A percentile compares a stretch with the other conserved stretches of the same genome.
phyloP scores from a whole-genome alignment of 23 tunicate species.

The Botrylloides violaceus region DNA sequence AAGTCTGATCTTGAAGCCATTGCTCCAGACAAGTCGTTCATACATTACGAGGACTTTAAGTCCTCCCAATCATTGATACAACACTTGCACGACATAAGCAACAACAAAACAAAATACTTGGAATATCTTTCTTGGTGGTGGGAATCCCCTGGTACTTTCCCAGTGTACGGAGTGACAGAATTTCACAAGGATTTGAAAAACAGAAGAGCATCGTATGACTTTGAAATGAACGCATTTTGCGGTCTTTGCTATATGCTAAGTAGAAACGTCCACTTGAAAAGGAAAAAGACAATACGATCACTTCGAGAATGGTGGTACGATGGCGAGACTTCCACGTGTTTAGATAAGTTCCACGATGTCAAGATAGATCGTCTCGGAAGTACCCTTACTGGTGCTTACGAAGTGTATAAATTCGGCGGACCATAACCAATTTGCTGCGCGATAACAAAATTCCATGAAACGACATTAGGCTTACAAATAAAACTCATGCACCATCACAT shows the following conservation, averaged over 20 bases:
- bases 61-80: background rate
- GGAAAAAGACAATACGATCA: conserved; percentile 22
- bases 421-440: no score
- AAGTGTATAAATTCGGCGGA: no score
- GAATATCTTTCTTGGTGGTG: conserved; percentile 33
- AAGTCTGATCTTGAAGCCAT: conserved; percentile 18
- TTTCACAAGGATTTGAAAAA: background rate
- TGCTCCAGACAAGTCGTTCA: conserved; percentile 30
- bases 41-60: conserved; percentile 23
- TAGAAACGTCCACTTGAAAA: background rate
- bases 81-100: background rate
- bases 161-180: conserved; percentile 24
- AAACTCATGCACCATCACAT: no score
- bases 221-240: conserved; percentile 31
- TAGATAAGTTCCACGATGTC: background rate
- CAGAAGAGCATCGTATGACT: conserved; percentile 7
- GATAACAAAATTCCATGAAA: no score
- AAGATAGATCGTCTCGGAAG: no score
- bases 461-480: no score
- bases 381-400: no score
- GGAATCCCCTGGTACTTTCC: conserved; percentile 20
- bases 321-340: conserved; percentile 2
- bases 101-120: background rate
- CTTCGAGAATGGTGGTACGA: conserved; percentile 8
- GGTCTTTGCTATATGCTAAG: conserved; percentile 18